Evolutionary conservation across 2,113 vertebrate species (phyloP), one percentile per base, ranked within the genome.

Genomic region (Kryptolebias marmoratus): DNA sequence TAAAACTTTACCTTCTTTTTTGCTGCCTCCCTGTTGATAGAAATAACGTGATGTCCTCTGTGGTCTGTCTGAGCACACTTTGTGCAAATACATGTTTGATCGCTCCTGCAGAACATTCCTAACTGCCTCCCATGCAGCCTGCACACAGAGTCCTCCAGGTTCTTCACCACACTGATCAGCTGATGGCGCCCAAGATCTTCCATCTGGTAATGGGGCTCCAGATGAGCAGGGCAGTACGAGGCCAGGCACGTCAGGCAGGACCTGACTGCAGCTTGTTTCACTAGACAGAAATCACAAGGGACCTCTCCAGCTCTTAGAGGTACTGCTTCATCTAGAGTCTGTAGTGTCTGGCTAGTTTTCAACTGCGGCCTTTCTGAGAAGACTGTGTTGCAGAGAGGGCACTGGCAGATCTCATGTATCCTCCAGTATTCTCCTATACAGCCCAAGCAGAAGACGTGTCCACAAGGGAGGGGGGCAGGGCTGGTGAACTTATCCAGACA

Each of bases 91-190:
- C 85, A 93, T 0, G 87, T 81, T 30, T 48, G 87, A 55, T 94
- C 93, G 4, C 85, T 93, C 71, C 70, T 67, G 28, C 88, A 90
- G 75, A 83, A 94, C 22, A 76, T 65, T 44, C 83, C 87, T 18
- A 94, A 31, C 30, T 79, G 77, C 74, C 80, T 90, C 30, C 92
- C 90, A 1, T 94, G 93, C 44, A 85, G 80, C 15, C 64, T 36
- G 2, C 92, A 94, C 69, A 73, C 66, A 4, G 77, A 75, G 27
- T 71, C 80, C 62, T 88, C 88, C 18, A 87, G 67, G 84, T 88
- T 92, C 69, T 93, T 92, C 75, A 93, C 94, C 91, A 96, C 95
- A 31, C 92, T 93, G 11, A 96, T 90, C 47, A 97, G 93, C 73
- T 93, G 94, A 74, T 97, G 96, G 84, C 94, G 92, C 5, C 94